phyloP scores from a whole-genome alignment of 2,113 vertebrate genomes.

The Reinhardtius hippoglossoides region DNA sequence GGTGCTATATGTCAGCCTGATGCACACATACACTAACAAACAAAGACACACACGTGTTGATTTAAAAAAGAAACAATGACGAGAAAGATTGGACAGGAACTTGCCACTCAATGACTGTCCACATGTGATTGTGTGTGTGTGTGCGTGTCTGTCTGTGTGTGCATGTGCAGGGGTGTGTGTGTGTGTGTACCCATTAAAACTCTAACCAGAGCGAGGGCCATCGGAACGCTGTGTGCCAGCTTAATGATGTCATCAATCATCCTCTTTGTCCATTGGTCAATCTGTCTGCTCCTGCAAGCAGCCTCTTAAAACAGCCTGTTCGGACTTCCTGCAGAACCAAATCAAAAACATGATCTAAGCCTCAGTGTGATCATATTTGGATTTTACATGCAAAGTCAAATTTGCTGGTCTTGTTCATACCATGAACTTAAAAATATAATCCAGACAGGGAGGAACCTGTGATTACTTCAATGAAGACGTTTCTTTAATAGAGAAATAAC shows the following conservation, averaged over 20 bases:
- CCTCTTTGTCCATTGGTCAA: slow-evolving; percentile 74
- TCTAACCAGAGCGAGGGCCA: slow-evolving; percentile 44
- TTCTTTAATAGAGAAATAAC: not conserved
- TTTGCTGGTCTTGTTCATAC: not conserved
- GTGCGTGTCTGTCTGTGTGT: slow-evolving; percentile 15
- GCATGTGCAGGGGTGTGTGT: slow-evolving; percentile 14
- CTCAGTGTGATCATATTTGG: not conserved
- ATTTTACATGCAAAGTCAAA: not conserved
- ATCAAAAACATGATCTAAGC: slow-evolving; percentile 4
- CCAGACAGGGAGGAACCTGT: not conserved
- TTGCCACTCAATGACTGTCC: slow-evolving; percentile 16
- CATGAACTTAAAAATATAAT: slow-evolving; percentile 8
- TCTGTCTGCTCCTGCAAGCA: slow-evolving; percentile 62
- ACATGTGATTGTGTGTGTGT: not conserved
- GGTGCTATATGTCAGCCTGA: slow-evolving; percentile 41
- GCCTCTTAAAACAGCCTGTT: slow-evolving; percentile 58
- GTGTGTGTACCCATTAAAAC: slow-evolving; percentile 56
- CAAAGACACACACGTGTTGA: slow-evolving; percentile 35
- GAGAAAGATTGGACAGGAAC: not conserved
- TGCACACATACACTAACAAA: slow-evolving; percentile 12
- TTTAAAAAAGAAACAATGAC: slow-evolving; percentile 3
- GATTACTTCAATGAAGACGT: slow-evolving; percentile 15
- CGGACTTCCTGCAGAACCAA: slow-evolving; percentile 30
- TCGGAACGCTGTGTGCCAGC: slow-evolving; percentile 53
- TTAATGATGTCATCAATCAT: slow-evolving; percentile 84